Percentiles rank a stretch among this genome's conserved stretches.
Conservation (phyloP, 53 echinoderm and acorn worm genomes). For the Mesocentrotus franciscanus region DNA sequence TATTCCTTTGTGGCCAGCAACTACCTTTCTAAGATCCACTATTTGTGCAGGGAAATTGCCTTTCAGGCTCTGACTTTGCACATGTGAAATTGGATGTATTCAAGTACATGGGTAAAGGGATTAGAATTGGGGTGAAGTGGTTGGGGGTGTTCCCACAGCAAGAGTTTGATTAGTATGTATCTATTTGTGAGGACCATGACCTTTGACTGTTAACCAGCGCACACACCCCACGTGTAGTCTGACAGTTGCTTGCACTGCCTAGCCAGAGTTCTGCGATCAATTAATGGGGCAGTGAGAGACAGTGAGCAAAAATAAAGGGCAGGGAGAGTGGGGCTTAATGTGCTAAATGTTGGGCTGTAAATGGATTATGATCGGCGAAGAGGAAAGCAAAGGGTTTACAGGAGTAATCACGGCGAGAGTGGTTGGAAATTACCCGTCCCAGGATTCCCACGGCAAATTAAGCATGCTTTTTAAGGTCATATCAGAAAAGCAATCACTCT, state of each 20-base stretch:
- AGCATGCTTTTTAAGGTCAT: slow-evolving; percentile 35
- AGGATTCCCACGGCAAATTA: slow-evolving; percentile 34
- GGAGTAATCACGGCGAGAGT: slow-evolving; percentile 18
- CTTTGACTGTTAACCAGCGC: neutral
- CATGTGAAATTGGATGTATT: slow-evolving; percentile 23
- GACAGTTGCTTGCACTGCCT: neutral
- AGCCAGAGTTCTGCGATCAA: slow-evolving; percentile 32
- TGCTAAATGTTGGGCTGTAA: slow-evolving; percentile 43
- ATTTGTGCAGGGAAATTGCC: slow-evolving; percentile 66
- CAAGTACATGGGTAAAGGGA: neutral
- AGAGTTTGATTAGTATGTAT: neutral
- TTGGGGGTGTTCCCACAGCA: neutral
- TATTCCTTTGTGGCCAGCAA: neutral
- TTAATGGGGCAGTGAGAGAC: slow-evolving; percentile 10
- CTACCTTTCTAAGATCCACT: slow-evolving; percentile 22
- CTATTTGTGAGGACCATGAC: neutral
- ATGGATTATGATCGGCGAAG: slow-evolving; percentile 52
- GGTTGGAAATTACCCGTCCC: slow-evolving; percentile 38
- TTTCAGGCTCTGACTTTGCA: slow-evolving; percentile 24
- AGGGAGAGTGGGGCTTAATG: slow-evolving; percentile 33
- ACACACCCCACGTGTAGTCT: neutral
- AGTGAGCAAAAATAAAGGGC: neutral
- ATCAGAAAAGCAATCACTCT: slow-evolving; percentile 10
- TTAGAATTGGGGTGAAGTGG: neutral
- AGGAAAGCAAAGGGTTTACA: slow-evolving; percentile 49